Evolutionary conservation across 2,797 vertebrate genomes (phyloP).

Genomic region (Picus viridis): DNA sequence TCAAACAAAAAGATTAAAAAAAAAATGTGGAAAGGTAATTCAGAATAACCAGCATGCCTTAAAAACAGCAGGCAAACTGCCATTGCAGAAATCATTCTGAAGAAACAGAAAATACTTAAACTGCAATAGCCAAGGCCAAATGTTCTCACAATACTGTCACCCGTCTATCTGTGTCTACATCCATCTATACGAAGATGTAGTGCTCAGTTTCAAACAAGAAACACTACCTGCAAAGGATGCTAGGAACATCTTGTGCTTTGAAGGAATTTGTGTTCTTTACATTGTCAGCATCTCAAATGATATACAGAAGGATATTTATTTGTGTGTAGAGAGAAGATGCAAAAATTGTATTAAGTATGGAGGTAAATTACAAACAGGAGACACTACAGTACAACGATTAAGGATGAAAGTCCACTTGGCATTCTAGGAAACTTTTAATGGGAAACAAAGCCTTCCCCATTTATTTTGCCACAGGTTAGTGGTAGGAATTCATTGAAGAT

Average conservation of each 20-base stretch:
- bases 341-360: background rate
- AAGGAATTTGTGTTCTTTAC: background rate
- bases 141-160: background rate
- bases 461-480: background rate
- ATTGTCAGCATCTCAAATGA: background rate
- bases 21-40: background rate
- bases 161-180: background rate
- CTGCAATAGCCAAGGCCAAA: background rate
- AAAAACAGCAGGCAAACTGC: background rate
- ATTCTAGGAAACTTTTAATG: background rate
- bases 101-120: background rate
- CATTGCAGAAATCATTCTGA: background rate
- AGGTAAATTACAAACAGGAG: background rate
- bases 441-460: background rate
- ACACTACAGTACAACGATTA: background rate
- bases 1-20: background rate
- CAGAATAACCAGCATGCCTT: background rate
- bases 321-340: background rate
- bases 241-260: background rate
- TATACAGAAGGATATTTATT: background rate
- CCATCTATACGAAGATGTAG: background rate
- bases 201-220: background rate
- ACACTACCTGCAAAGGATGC: background rate
- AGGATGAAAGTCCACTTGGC: background rate
- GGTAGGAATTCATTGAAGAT: background rate